Percentiles rank a stretch among this genome's conserved stretches.
phyloP scores from a whole-genome alignment of 1,140 invertebrate genomes.

The Solenopsis fugax region DNA sequence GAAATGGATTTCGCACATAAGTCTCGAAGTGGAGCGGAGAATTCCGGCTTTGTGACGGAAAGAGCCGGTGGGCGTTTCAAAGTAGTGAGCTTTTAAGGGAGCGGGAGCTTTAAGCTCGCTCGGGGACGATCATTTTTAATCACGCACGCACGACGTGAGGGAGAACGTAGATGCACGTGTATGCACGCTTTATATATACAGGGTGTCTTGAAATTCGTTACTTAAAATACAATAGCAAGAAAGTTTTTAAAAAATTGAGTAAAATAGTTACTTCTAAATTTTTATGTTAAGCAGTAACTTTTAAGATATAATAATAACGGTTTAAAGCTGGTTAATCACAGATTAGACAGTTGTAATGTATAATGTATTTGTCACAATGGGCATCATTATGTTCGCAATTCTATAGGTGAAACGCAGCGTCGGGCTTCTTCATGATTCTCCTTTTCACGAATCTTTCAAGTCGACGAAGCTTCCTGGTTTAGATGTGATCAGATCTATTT shows the following conservation, averaged over 20 bases:
- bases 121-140: slow-evolving; percentile 81
- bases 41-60: slow-evolving; percentile 47
- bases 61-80: slow-evolving; percentile 27
- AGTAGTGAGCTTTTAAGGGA: slow-evolving; percentile 55
- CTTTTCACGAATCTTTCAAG: slow-evolving; percentile 36
- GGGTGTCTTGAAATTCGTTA: no score
- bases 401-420: slow-evolving; percentile 63
- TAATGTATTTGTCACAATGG: neutral
- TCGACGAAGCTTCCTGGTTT: slow-evolving; percentile 1
- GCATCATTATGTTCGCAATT: slow-evolving; percentile 67
- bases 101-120: slow-evolving; percentile 66
- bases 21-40: slow-evolving; percentile 55
- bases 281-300: no score
- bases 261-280: no score
- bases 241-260: no score
- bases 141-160: slow-evolving; percentile 55
- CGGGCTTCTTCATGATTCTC: slow-evolving; percentile 57
- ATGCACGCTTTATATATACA: slow-evolving; percentile 36
- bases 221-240: no score
- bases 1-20: slow-evolving; percentile 37
- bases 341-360: neutral
- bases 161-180: slow-evolving; percentile 35
- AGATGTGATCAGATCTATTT: slow-evolving; percentile 20
- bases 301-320: no score
- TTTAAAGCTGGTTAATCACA: no score